Conservation (phyloP, 2,113 vertebrate species). For the Trematocara macrostoma region DNA sequence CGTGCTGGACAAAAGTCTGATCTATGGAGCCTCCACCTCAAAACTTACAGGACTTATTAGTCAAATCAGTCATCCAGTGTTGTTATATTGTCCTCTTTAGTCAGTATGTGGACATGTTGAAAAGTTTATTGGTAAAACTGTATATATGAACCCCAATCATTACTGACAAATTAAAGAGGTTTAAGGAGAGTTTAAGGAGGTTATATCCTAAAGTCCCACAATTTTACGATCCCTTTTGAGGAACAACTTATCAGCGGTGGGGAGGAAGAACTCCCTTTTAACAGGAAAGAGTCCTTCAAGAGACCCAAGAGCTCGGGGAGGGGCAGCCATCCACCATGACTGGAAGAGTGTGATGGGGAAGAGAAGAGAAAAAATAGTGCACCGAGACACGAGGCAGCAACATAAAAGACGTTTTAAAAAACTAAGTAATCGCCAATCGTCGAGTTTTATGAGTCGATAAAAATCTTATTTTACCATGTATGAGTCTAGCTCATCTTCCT, state of each 20-base stretch:
- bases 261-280: not conserved
- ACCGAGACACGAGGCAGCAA: not conserved
- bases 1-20: not conserved
- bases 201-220: not conserved
- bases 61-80: not conserved
- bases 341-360: not conserved
- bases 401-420: not conserved
- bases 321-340: not conserved
- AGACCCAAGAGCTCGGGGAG: not conserved
- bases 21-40: not conserved
- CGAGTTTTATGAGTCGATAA: fast-evolving
- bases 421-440: not conserved
- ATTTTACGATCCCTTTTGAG: not conserved
- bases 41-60: not conserved
- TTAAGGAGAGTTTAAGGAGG: not conserved
- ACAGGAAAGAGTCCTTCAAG: not conserved
- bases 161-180: not conserved
- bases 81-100: not conserved
- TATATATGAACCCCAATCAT: not conserved
- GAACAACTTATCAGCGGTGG: not conserved
- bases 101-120: not conserved
- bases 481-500: not conserved
- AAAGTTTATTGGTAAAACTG: not conserved
- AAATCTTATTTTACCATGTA: not conserved
- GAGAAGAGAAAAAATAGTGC: not conserved